Conservation (phyloP, 2,888 invertebrate genomes). For the Amiota minor region DNA sequence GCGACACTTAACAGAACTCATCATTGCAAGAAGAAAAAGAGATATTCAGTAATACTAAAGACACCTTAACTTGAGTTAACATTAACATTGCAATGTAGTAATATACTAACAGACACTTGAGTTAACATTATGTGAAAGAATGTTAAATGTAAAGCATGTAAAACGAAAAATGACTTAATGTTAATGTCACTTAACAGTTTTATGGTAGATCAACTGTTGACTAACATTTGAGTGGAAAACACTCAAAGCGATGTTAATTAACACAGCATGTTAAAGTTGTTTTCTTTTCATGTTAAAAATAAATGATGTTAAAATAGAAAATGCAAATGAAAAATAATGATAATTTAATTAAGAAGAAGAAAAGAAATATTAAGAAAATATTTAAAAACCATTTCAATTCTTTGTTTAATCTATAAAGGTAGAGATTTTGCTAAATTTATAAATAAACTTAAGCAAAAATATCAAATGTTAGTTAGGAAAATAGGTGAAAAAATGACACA, state of each 20-base stretch:
- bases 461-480: too few species aligned
- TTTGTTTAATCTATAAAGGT: too few species aligned
- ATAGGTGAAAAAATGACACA: too few species aligned
- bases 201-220: background rate
- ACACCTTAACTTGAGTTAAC: too few species aligned
- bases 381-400: too few species aligned
- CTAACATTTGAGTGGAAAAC: background rate
- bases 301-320: conserved; percentile 3
- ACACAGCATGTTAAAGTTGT: background rate
- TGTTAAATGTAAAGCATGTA: conserved; percentile 1
- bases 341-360: conserved; percentile 6
- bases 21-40: background rate
- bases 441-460: too few species aligned
- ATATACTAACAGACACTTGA: background rate
- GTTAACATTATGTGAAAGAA: background rate
- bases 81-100: background rate
- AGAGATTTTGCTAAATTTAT: too few species aligned
- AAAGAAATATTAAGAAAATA: too few species aligned
- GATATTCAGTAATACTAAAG: too few species aligned
- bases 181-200: conserved; percentile 21
- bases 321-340: too few species aligned
- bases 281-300: background rate
- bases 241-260: background rate
- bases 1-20: conserved; percentile 56
- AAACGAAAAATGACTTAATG: conserved; percentile 47